These are phyloP conservation scores for Platichthys flesus DNA, from an alignment of 2,113 vertebrate genomes.

Conservation along the genomic window DNA sequence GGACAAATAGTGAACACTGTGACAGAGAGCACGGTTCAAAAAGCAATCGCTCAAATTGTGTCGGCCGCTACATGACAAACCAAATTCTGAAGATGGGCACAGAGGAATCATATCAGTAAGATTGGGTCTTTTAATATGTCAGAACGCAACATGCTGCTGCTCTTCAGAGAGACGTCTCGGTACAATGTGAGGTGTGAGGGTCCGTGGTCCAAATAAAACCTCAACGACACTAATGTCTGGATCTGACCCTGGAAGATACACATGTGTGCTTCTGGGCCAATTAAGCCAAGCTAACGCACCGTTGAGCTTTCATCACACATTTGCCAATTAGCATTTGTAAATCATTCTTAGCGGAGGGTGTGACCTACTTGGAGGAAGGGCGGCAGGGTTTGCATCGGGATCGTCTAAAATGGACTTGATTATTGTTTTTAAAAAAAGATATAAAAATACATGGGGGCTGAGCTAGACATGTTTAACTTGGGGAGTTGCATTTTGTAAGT, in stretches of 20 bases:
- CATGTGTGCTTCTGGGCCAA: slow-evolving; percentile 15
- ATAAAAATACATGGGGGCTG: neutral
- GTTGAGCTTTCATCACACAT: slow-evolving; percentile 25
- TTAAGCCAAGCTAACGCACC: slow-evolving; percentile 9
- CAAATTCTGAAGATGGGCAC: neutral
- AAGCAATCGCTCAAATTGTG: slow-evolving; percentile 42
- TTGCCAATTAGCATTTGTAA: slow-evolving; percentile 36
- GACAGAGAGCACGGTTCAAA: slow-evolving; percentile 31
- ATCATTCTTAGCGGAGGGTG: slow-evolving; percentile 33
- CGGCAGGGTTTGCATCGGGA: slow-evolving; percentile 1
- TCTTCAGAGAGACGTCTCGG: neutral
- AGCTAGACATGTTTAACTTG: neutral
- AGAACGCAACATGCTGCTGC: neutral
- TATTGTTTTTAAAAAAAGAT: neutral
- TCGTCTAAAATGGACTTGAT: neutral
- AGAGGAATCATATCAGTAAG: neutral
- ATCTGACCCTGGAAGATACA: slow-evolving; percentile 1
- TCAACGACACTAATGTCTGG: neutral
- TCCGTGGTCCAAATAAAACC: neutral
- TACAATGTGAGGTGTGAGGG: neutral
- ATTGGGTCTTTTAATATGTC: slow-evolving; percentile 1
- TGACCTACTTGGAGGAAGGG: slow-evolving; percentile 46
- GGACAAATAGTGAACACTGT: slow-evolving; percentile 38
- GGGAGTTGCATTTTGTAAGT: neutral
- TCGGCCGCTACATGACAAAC: slow-evolving; percentile 17